These are phyloP conservation scores for Mus minutoides DNA, from an alignment of 2,797 vertebrate species.

Conservation along the genomic window DNA sequence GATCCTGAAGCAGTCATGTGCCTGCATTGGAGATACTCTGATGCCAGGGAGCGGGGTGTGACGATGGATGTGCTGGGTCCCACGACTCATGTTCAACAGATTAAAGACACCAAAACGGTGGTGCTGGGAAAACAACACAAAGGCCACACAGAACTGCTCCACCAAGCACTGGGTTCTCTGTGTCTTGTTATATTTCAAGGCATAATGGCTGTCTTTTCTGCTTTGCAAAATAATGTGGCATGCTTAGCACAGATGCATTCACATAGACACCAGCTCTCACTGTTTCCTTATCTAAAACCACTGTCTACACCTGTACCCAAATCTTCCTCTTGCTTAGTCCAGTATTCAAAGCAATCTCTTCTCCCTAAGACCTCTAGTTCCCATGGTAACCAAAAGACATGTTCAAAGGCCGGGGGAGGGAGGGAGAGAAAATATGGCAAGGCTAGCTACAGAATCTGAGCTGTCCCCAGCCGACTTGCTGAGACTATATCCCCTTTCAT, in stretches of 20 bases:
- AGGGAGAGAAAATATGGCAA: constrained; percentile 19
- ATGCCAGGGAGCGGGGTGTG: not conserved
- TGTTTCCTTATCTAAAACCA: constrained; percentile 22
- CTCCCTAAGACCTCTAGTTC: constrained; percentile 24
- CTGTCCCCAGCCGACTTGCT: constrained; percentile 19
- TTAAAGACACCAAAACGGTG: not conserved
- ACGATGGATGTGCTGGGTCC: not conserved
- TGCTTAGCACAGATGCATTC: not conserved
- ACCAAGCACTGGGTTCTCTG: not conserved
- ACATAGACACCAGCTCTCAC: not conserved
- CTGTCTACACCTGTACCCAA: constrained; percentile 31
- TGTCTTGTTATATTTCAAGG: not conserved
- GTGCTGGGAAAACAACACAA: not conserved
- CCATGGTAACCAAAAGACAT: constrained; percentile 69
- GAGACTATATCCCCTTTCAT: constrained; percentile 61
- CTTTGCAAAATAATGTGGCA: constrained; percentile 15
- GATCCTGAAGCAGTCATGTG: not conserved
- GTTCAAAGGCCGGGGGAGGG: not conserved
- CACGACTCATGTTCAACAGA: not conserved
- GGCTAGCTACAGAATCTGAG: constrained; percentile 40
- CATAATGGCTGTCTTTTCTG: not conserved
- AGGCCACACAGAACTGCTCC: not conserved
- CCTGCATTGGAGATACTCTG: not conserved
- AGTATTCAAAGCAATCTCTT: constrained; percentile 50
- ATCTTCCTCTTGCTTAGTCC: constrained; percentile 26